Percentiles rank a stretch among this genome's conserved stretches.
Evolutionary conservation across 2,888 invertebrate species (phyloP).

Genomic region (Mellilla xanthometata): DNA sequence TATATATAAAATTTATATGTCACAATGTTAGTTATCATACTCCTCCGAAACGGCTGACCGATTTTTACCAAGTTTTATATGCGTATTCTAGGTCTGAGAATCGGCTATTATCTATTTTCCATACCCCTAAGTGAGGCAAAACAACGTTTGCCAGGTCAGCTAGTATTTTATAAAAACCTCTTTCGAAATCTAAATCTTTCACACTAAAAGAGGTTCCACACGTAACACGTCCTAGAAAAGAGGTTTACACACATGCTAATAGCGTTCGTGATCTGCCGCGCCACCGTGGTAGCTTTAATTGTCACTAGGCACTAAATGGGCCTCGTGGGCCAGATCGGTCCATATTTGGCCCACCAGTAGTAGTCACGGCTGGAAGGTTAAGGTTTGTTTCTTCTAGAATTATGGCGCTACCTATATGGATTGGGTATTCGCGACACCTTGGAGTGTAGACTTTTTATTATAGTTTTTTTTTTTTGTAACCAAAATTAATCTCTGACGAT

Average conservation of each 20-base stretch:
- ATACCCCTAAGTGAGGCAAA: no score
- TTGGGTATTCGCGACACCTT: constrained; percentile 12
- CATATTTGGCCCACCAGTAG: constrained; percentile 41
- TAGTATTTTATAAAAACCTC: no score
- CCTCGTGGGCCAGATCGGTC: constrained; percentile 27
- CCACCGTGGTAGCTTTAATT: constrained; percentile 47
- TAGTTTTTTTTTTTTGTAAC: background rate
- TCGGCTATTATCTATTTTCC: no score
- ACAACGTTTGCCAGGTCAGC: no score
- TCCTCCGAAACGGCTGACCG: no score
- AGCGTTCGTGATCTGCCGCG: constrained; percentile 48
- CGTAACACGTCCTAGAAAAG: constrained; percentile 1
- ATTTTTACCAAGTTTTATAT: no score
- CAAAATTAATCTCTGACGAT: no score
- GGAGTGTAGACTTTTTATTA: background rate
- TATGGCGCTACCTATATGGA: constrained; percentile 20
- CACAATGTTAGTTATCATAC: no score
- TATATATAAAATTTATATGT: no score
- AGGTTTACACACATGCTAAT: constrained; percentile 22
- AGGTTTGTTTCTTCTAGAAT: constrained; percentile 23
- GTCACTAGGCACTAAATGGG: constrained; percentile 49
- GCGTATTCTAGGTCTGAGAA: no score
- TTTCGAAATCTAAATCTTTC: background rate
- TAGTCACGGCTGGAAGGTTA: constrained; percentile 43
- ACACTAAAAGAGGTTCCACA: constrained; percentile 3